A percentile compares a stretch with the other conserved stretches of the same genome.
Evolutionary conservation across 2,113 vertebrate species (phyloP).

Genomic region (Eurypyga helias): DNA sequence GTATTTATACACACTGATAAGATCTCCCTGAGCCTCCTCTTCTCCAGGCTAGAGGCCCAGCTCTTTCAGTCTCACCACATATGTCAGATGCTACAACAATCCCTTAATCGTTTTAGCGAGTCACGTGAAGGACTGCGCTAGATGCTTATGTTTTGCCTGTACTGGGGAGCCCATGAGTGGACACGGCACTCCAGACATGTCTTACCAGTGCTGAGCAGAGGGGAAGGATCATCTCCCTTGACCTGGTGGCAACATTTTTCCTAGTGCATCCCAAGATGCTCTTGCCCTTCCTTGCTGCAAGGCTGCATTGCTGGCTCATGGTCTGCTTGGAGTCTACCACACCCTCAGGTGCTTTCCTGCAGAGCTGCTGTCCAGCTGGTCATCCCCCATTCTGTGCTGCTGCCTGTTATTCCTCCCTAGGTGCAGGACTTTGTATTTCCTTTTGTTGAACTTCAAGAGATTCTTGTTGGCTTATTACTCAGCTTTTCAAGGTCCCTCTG

Average conservation of each 20-base stretch:
- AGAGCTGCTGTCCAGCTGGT: background rate
- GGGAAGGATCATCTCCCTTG: background rate
- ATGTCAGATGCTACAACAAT: background rate
- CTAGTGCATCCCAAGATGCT: background rate
- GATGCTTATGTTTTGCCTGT: background rate
- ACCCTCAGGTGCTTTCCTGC: background rate
- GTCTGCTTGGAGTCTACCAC: background rate
- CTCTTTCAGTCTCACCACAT: background rate
- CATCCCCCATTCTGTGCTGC: background rate
- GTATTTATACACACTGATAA: background rate
- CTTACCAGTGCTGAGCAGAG: background rate
- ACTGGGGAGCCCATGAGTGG: background rate
- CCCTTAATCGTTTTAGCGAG: fast-evolving
- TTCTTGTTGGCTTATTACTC: background rate
- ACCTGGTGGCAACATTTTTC: background rate
- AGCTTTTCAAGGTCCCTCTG: background rate
- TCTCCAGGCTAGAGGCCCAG: background rate
- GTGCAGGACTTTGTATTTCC: background rate
- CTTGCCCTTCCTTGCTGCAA: background rate
- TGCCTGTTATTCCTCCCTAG: background rate
- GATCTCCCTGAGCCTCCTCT: background rate
- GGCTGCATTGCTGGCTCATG: background rate
- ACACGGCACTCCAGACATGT: background rate
- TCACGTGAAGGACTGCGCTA: background rate
- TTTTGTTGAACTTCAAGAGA: background rate